Evolutionary conservation across 2,113 vertebrate genomes (phyloP).

Genomic region (Melanotaenia duboulayi): DNA sequence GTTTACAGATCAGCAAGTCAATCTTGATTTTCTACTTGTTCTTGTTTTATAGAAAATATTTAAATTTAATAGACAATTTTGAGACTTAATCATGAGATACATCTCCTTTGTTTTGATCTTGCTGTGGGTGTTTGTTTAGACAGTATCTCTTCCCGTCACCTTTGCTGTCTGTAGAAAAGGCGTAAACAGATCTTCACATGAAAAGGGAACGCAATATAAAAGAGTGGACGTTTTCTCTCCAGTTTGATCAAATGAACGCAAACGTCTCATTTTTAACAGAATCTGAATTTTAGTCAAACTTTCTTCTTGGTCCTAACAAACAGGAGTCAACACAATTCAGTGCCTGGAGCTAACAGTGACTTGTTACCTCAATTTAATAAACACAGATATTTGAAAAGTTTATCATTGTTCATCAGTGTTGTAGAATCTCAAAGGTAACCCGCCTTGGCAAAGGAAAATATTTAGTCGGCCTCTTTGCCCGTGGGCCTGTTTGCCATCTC

Average conservation of each 20-base stretch:
- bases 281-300: neutral
- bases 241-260: no score
- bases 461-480: constrained; percentile 19
- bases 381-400: neutral
- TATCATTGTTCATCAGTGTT: neutral
- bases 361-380: neutral
- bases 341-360: neutral
- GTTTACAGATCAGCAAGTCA: neutral
- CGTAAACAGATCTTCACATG: neutral
- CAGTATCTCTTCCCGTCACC: no score
- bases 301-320: neutral
- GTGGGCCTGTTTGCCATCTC: constrained; percentile 32
- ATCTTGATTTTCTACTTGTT: neutral
- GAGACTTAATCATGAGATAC: neutral
- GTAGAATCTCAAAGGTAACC: neutral
- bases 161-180: neutral
- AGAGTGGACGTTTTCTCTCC: neutral
- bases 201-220: neutral
- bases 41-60: neutral
- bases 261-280: neutral
- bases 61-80: neutral
- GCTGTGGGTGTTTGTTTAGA: neutral
- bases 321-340: neutral
- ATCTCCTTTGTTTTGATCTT: neutral
- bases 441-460: constrained; percentile 27